Base-by-base conservation (phyloP, 2,888 invertebrate genomes). In the Psylliodes chrysocephalus region DNA sequence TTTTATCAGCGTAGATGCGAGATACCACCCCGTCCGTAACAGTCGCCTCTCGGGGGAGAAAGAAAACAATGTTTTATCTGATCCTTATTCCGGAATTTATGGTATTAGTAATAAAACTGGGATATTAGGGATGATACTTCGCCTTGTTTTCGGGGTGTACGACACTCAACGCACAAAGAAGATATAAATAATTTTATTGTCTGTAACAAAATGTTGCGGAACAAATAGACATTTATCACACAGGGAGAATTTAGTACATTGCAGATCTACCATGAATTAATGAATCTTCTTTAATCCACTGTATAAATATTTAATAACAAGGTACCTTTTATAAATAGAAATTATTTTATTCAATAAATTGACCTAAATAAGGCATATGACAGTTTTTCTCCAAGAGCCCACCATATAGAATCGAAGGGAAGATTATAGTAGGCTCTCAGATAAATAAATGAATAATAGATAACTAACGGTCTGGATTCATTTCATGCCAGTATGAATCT, bases 71-170 rank as follows among this genome's bases (percentile, higher is more conserved):
- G 53, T 63, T 53, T 64, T 64, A 64, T 64, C 60, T 54, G 56
- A 64, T 55, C 51, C 38, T 44, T 56, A 60, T 60, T 60, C 60
- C 25, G 55, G 60, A 56, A 64, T 64, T 60, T 60, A 64, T 60
- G 35, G 60, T 64, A 52, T 64, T 60, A 64, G 53, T 55, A 64
- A 60, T 64, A 64, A 64, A 64, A 64, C 60, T 38, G 35, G 60
- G 60, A 52, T 61, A 54, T 61, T 46, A 54, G 40, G 40, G 57
- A 57, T 38, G 44, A 52, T 49, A 49, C 17, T 49, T 49, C 28
- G 49, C 49, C 46, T 49, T 49, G 49, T 49, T 49, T 28, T 49
- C 49, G 30, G 35, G 57, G 35, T 40, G 33, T 40, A 15, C 8
- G 33, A 33, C 55, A 28, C 42, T 10, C 17, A 2, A 49, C 57